A percentile compares a stretch with the other conserved stretches of the same genome.
Evolutionary conservation across 2,888 invertebrate species (phyloP).

Genomic region (Polyommatus iphigenia): DNA sequence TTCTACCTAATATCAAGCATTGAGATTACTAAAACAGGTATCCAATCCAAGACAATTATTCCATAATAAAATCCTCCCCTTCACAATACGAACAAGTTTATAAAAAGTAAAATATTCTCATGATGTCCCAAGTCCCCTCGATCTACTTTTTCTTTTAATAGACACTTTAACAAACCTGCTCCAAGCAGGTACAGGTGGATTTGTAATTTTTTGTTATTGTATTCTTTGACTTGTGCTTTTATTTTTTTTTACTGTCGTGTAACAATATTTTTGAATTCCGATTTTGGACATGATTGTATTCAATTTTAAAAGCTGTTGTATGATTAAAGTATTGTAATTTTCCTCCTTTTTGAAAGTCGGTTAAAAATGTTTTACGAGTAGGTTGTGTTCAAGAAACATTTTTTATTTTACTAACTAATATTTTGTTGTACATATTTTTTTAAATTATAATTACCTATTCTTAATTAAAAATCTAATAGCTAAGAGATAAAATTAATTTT

Average conservation of each 20-base stretch:
- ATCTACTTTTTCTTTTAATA: slow-evolving; percentile 21
- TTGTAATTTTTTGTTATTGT: neutral
- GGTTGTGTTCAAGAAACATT: neutral
- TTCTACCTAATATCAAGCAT: neutral
- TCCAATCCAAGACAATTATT: neutral
- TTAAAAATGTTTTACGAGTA: neutral
- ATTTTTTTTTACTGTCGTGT: neutral
- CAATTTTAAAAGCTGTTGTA: neutral
- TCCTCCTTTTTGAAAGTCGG: neutral
- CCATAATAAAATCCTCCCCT: neutral
- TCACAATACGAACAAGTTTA: slow-evolving; percentile 21
- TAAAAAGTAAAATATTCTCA: slow-evolving; percentile 27
- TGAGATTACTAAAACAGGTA: neutral
- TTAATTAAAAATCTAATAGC: too few species aligned
- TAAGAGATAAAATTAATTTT: too few species aligned
- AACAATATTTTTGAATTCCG: neutral
- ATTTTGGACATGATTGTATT: neutral
- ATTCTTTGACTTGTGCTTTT: neutral
- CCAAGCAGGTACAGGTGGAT: slow-evolving; percentile 21
- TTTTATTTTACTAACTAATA: neutral
- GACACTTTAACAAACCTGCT: slow-evolving; percentile 17
- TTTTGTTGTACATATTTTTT: too few species aligned
- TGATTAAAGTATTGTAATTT: too few species aligned
- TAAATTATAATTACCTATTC: too few species aligned
- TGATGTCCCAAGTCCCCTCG: slow-evolving; percentile 9